phyloP scores from a whole-genome alignment of 2,888 invertebrate genomes.

The Aquatica leii region DNA sequence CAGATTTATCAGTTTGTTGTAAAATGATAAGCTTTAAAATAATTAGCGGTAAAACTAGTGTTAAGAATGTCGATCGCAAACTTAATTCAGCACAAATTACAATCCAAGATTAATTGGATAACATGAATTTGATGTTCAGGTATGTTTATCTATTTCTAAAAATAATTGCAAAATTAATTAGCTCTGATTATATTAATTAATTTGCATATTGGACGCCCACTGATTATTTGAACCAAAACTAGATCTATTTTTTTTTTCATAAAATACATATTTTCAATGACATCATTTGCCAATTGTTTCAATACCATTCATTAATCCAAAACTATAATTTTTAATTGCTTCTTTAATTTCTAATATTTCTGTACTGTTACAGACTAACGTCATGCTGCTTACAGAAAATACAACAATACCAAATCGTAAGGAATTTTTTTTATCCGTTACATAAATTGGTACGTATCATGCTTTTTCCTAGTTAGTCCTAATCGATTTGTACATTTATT shows the following conservation, averaged over 20 bases:
- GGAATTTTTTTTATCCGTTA: conserved; percentile 52
- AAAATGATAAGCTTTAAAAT: conserved; percentile 9
- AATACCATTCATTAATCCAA: too few species aligned
- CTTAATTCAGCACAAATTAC: conserved; percentile 34
- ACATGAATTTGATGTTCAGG: conserved; percentile 38
- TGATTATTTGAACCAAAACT: too few species aligned
- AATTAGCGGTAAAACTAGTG: not conserved
- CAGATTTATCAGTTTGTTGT: conserved; percentile 21
- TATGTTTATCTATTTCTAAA: conserved; percentile 40
- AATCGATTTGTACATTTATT: too few species aligned
- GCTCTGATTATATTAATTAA: too few species aligned
- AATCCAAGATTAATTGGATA: conserved; percentile 43
- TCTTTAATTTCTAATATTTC: conserved; percentile 10
- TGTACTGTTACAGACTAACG: conserved; percentile 47
- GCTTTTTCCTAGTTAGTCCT: not conserved
- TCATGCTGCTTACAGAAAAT: conserved; percentile 46
- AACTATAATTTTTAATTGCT: too few species aligned
- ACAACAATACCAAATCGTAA: conserved; percentile 41
- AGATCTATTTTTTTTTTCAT: too few species aligned
- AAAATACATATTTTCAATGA: too few species aligned
- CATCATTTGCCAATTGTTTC: too few species aligned
- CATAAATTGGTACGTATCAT: conserved; percentile 54
- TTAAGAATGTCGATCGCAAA: conserved; percentile 3
- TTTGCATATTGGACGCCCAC: too few species aligned
- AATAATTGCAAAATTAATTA: conserved; percentile 22